Conservation (phyloP, 2,888 invertebrate genomes). For the Melinopterus prodromus region DNA sequence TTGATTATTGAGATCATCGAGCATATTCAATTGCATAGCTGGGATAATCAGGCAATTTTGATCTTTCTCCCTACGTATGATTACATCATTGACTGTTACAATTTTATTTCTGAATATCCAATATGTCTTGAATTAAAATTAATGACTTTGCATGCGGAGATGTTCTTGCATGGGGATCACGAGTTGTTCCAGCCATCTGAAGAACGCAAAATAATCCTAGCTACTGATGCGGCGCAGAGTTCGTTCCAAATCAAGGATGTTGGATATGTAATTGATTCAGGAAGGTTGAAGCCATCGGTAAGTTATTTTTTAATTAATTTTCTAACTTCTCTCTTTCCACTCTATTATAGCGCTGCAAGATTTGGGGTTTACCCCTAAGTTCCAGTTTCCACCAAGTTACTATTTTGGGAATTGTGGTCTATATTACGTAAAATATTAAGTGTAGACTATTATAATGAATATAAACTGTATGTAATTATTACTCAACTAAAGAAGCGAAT, state of each 20-base stretch:
- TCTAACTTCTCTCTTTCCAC: too few relatives aligned
- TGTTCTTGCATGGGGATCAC: neutral
- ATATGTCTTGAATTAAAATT: neutral
- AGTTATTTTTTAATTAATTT: neutral
- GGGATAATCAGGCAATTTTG: neutral
- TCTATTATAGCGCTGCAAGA: too few relatives aligned
- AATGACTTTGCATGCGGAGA: neutral
- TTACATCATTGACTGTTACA: neutral
- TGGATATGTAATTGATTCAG: neutral
- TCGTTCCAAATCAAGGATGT: neutral
- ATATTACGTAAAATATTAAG: too few relatives aligned
- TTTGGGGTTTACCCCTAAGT: too few relatives aligned
- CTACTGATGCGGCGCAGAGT: neutral
- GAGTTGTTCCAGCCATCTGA: neutral
- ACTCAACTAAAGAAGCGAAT: too few relatives aligned
- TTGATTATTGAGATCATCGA: neutral
- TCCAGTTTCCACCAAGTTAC: too few relatives aligned
- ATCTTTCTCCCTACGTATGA: neutral
- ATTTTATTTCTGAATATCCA: neutral
- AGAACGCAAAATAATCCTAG: neutral
- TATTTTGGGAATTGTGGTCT: too few relatives aligned
- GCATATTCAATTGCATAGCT: neutral
- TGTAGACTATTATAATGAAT: too few relatives aligned
- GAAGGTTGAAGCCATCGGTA: conserved; percentile 4
- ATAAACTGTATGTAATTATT: too few relatives aligned